Percentiles rank a stretch among this genome's conserved stretches.
phyloP scores from a whole-genome alignment of 2,888 invertebrate species.

The Drosophila lacicola region DNA sequence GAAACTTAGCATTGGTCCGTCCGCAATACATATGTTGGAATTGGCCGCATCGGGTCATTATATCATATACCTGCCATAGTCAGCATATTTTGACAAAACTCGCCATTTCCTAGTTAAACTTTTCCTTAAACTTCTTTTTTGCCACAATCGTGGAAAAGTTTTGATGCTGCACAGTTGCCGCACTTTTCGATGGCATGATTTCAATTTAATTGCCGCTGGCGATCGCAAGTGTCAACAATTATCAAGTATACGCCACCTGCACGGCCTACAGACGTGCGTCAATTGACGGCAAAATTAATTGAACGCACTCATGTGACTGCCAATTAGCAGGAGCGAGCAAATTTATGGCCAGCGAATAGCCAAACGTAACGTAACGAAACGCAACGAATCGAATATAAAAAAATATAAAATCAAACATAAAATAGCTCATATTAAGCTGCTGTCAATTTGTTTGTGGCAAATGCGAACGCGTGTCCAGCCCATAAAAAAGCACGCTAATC shows the following conservation, averaged over 20 bases:
- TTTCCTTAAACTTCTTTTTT: too few species aligned
- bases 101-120: too few species aligned
- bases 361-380: slow-evolving; percentile 15
- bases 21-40: too few species aligned
- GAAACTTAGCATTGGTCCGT: too few species aligned
- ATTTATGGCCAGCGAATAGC: slow-evolving; percentile 56
- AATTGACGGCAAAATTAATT: slow-evolving; percentile 72
- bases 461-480: slow-evolving; percentile 65
- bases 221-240: slow-evolving; percentile 73
- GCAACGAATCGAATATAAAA: slow-evolving; percentile 24
- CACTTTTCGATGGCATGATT: slow-evolving; percentile 41
- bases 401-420: slow-evolving; percentile 29
- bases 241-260: slow-evolving; percentile 77
- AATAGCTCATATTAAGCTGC: slow-evolving; percentile 39
- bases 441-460: slow-evolving; percentile 45
- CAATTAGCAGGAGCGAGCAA: slow-evolving; percentile 67
- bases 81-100: too few species aligned
- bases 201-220: slow-evolving; percentile 59
- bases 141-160: background rate
- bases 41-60: too few species aligned
- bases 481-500: slow-evolving; percentile 67
- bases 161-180: background rate
- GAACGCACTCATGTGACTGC: slow-evolving; percentile 74
- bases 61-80: too few species aligned
- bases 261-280: slow-evolving; percentile 59